These are phyloP conservation scores for Crocallis elinguaria DNA, from an alignment of 2,888 invertebrate species.

Conservation along the genomic window DNA sequence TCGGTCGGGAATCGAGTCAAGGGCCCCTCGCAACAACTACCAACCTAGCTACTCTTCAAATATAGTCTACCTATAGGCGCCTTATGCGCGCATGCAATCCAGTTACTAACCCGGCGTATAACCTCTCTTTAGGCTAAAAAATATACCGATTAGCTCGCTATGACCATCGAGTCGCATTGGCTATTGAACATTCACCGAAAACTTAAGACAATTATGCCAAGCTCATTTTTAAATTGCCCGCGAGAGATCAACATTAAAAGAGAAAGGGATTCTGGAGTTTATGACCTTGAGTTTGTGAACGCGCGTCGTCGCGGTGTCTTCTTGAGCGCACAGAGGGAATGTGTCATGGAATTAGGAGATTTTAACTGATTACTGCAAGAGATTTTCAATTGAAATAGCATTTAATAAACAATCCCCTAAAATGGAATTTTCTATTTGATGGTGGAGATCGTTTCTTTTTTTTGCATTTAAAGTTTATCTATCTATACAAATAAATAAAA, in stretches of 20 bases:
- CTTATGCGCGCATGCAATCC: not conserved
- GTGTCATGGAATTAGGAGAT: not conserved
- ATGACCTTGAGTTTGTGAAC: not conserved
- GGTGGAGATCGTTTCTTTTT: too few species aligned
- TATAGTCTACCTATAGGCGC: too few species aligned
- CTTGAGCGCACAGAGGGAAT: not conserved
- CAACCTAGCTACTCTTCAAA: too few species aligned
- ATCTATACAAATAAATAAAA: too few species aligned
- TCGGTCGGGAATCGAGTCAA: too few species aligned
- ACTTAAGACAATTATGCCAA: slow-evolving; percentile 10
- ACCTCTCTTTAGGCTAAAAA: not conserved
- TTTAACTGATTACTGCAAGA: too few species aligned
- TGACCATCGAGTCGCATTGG: not conserved
- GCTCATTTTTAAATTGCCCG: slow-evolving; percentile 11
- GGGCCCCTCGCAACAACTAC: too few species aligned
- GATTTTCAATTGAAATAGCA: too few species aligned
- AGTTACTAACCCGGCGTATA: not conserved
- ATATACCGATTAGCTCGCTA: not conserved
- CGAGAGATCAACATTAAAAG: slow-evolving; percentile 1
- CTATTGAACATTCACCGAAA: slow-evolving; percentile 16
- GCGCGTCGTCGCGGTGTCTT: not conserved
- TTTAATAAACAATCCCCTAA: too few species aligned
- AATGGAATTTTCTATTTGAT: too few species aligned
- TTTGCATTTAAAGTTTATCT: too few species aligned
- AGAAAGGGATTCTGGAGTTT: not conserved